These are phyloP conservation scores for Luidia sarsii DNA, from an alignment of 53 echinoderm and acorn worm genomes.

Conservation along the genomic window DNA sequence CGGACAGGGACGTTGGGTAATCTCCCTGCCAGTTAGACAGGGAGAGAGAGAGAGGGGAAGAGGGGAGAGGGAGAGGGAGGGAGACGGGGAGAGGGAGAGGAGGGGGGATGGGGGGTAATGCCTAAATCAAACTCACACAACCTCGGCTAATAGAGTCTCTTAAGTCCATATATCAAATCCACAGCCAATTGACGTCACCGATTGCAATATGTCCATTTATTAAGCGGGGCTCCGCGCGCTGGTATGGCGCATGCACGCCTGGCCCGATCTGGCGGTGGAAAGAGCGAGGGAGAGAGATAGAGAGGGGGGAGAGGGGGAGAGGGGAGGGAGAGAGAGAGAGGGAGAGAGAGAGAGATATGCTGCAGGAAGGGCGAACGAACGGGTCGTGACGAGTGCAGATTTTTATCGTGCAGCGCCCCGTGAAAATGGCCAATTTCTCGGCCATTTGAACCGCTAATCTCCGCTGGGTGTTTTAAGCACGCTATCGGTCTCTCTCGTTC, in stretches of 20 bases:
- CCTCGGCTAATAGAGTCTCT: not conserved
- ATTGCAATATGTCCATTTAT: not conserved
- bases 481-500: conserved; percentile 26
- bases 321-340: too few relatives aligned
- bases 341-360: too few relatives aligned
- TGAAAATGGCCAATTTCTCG: conserved; percentile 60
- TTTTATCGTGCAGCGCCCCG: conserved; percentile 42
- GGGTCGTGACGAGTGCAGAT: conserved; percentile 24
- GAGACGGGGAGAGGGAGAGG: too few relatives aligned
- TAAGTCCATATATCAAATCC: conserved; percentile 27
- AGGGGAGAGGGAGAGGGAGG: too few relatives aligned
- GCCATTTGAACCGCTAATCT: conserved; percentile 54
- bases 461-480: conserved; percentile 33
- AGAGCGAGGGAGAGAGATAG: too few relatives aligned
- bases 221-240: too few relatives aligned
- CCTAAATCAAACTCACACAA: not conserved
- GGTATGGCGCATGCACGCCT: too few relatives aligned
- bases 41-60: conserved; percentile 8
- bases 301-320: too few relatives aligned
- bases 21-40: conserved; percentile 24
- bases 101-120: not conserved
- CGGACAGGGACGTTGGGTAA: conserved; percentile 22
- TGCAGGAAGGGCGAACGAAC: too few relatives aligned
- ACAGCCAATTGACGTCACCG: not conserved
- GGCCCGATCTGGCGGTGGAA: too few relatives aligned